Percentiles rank a stretch among this genome's conserved stretches.
Conservation (phyloP, 2,888 invertebrate species). For the Rhopalosiphum nymphaeae region DNA sequence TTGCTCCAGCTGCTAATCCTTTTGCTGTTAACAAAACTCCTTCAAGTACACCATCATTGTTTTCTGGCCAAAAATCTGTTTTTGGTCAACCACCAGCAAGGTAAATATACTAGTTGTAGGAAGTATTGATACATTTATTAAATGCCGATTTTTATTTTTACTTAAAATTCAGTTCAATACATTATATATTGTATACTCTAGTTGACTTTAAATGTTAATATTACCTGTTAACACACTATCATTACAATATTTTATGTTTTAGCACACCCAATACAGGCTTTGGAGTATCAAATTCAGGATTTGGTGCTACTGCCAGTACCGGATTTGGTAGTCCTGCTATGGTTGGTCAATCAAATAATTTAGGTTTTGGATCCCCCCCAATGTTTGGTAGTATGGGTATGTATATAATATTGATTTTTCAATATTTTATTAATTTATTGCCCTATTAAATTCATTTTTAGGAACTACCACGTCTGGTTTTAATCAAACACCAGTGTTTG, state of each 20-base stretch:
- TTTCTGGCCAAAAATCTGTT: slow-evolving; percentile 51
- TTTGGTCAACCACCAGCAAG: slow-evolving; percentile 47
- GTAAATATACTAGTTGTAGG: slow-evolving; percentile 18
- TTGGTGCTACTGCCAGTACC: slow-evolving; percentile 32
- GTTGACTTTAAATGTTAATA: not conserved
- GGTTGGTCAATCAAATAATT: slow-evolving; percentile 49
- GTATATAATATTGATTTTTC: not conserved
- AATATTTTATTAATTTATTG: not conserved
- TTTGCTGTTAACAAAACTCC: slow-evolving; percentile 54
- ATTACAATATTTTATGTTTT: not conserved
- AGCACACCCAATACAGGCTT: slow-evolving; percentile 53
- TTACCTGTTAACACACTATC: not conserved
- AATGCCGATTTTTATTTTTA: not conserved
- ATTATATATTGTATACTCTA: not conserved
- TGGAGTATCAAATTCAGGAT: slow-evolving; percentile 50
- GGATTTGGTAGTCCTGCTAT: slow-evolving; percentile 54
- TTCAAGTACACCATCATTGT: slow-evolving; percentile 53
- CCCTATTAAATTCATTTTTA: not conserved
- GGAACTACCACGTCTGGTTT: slow-evolving; percentile 48
- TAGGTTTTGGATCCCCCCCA: slow-evolving; percentile 53
- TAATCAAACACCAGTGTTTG: slow-evolving; percentile 59
- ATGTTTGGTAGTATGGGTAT: slow-evolving; percentile 58
- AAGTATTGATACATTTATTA: not conserved
- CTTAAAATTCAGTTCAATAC: not conserved
- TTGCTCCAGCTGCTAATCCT: slow-evolving; percentile 42